phyloP scores from a whole-genome alignment of 2,888 invertebrate species.

The Idaea dimidiata region DNA sequence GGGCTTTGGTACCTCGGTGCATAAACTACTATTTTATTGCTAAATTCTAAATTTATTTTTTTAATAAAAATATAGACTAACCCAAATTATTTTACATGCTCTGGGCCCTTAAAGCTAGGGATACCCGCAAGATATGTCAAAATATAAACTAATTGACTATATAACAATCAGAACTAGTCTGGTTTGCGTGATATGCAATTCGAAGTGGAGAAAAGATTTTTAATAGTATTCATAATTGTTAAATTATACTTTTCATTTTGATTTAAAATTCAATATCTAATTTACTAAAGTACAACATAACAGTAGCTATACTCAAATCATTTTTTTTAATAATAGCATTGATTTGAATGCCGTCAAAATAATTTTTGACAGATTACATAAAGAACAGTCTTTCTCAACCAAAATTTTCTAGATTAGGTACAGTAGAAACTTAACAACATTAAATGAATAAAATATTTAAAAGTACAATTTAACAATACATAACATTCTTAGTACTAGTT shows the following conservation, averaged over 20 bases:
- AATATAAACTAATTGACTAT: constrained; percentile 61
- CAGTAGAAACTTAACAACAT: background rate
- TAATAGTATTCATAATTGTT: constrained; percentile 45
- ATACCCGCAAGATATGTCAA: constrained; percentile 46
- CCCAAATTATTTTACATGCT: constrained; percentile 31
- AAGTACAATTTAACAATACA: constrained; percentile 61
- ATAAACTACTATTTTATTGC: too few species aligned
- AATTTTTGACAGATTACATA: constrained; percentile 17
- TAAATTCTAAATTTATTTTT: constrained; percentile 8
- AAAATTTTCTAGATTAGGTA: background rate
- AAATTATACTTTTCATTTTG: constrained; percentile 51
- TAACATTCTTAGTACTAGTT: constrained; percentile 57
- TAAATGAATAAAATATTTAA: constrained; percentile 17
- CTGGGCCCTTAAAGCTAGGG: constrained; percentile 15
- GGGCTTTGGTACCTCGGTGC: too few species aligned
- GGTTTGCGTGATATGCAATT: constrained; percentile 69
- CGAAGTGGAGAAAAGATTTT: constrained; percentile 61
- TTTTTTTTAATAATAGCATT: constrained; percentile 16
- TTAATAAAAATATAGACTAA: constrained; percentile 24
- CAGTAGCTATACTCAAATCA: background rate
- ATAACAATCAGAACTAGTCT: constrained; percentile 48
- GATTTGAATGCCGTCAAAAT: constrained; percentile 5
- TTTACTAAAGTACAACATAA: too few species aligned
- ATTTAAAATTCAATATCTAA: constrained; percentile 5
- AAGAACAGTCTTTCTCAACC: constrained; percentile 2